These are phyloP conservation scores for Dryomyza anilis DNA, from an alignment of 2,888 invertebrate genomes.

Conservation along the genomic window DNA sequence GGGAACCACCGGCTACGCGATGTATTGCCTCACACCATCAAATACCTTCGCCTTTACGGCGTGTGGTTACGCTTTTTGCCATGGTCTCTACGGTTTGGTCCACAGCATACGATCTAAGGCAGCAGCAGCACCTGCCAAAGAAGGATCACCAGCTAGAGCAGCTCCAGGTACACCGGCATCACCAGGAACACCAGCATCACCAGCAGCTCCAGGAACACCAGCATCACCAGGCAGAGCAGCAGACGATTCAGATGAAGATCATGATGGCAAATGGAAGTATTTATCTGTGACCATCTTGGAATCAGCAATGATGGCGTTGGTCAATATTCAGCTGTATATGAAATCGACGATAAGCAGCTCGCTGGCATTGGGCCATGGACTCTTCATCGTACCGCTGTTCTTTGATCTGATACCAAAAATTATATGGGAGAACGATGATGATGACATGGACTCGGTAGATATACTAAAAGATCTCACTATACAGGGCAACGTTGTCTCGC, in stretches of 20 bases:
- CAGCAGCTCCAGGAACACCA: too few relatives aligned
- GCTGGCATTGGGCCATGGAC: slow-evolving; percentile 46
- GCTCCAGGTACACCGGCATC: too few relatives aligned
- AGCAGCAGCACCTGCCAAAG: too few relatives aligned
- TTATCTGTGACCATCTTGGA: slow-evolving; percentile 45
- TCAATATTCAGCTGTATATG: slow-evolving; percentile 48
- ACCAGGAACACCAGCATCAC: too few relatives aligned
- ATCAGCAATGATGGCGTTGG: slow-evolving; percentile 44
- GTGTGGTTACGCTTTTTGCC: slow-evolving; percentile 43
- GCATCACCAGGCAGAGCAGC: too few relatives aligned
- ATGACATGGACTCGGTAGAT: slow-evolving; percentile 35
- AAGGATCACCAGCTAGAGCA: too few relatives aligned
- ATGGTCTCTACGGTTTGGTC: slow-evolving; percentile 47
- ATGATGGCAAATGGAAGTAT: too few relatives aligned
- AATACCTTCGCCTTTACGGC: slow-evolving; percentile 48
- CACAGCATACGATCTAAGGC: slow-evolving; percentile 27
- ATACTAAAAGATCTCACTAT: slow-evolving; percentile 42
- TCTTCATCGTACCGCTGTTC: slow-evolving; percentile 46
- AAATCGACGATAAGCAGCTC: slow-evolving; percentile 37
- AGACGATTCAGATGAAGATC: too few relatives aligned
- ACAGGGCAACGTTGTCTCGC: slow-evolving; percentile 47
- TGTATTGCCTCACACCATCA: slow-evolving; percentile 41
- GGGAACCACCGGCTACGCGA: slow-evolving; percentile 47
- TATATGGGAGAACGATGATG: slow-evolving; percentile 34
- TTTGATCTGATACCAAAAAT: slow-evolving; percentile 45